phyloP scores from a whole-genome alignment of 2,113 vertebrate species.

The Solea solea region DNA sequence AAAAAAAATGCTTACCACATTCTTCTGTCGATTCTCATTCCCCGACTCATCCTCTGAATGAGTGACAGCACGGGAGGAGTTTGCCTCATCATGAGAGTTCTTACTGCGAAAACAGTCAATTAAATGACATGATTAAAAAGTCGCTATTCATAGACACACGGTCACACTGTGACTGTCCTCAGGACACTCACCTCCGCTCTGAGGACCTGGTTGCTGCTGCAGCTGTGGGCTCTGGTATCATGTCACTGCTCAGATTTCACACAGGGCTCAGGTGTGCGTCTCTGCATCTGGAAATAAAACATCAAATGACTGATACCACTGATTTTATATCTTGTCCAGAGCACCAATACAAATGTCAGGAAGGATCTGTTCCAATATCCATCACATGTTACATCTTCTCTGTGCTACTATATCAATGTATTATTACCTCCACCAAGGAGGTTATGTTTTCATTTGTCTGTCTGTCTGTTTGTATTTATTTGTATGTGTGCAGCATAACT shows the following conservation, averaged over 20 bases:
- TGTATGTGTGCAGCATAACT: no score
- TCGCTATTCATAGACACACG: not conserved
- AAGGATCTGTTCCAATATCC: no score
- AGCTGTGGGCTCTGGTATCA: slow-evolving; percentile 86
- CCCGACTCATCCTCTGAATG: slow-evolving; percentile 79
- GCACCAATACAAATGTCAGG: no score
- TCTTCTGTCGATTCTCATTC: slow-evolving; percentile 82
- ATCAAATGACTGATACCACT: not conserved
- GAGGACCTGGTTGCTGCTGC: slow-evolving; percentile 66
- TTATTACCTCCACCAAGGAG: no score
- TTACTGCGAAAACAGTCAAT: slow-evolving; percentile 58
- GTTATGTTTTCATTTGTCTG: no score
- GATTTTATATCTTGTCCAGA: not conserved
- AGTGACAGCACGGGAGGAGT: slow-evolving; percentile 72
- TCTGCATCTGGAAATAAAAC: slow-evolving; percentile 32
- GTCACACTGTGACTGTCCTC: not conserved
- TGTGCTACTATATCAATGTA: no score
- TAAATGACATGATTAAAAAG: not conserved
- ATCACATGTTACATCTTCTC: no score
- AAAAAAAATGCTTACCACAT: slow-evolving; percentile 72
- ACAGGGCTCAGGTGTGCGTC: slow-evolving; percentile 28
- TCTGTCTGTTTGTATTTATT: no score
- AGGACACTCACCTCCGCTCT: slow-evolving; percentile 79
- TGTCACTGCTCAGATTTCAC: slow-evolving; percentile 78
- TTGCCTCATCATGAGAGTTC: slow-evolving; percentile 69